These are phyloP conservation scores for Electrona antarctica DNA, from an alignment of 2,113 vertebrate genomes.

Conservation along the genomic window DNA sequence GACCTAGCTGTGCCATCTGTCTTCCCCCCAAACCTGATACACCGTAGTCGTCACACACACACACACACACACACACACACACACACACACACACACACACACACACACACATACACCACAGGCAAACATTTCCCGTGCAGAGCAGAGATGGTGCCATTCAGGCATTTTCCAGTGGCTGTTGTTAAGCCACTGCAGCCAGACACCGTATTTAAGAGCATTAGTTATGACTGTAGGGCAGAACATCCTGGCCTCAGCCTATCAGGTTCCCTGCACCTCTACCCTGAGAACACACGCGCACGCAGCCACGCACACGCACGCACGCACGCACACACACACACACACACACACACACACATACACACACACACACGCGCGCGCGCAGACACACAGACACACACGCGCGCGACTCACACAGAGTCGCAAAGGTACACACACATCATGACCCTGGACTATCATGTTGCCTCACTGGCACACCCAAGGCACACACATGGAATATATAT, in stretches of 20 bases:
- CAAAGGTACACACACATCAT: conserved; percentile 1
- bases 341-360: not conserved
- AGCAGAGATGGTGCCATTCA: conserved; percentile 28
- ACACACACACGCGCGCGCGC: not conserved
- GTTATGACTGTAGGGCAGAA: conserved; percentile 46
- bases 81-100: conserved; percentile 17
- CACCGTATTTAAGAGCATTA: conserved; percentile 54
- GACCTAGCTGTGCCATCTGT: conserved; percentile 63
- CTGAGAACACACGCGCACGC: not conserved
- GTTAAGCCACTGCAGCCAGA: conserved; percentile 38
- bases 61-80: not conserved
- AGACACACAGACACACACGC: not conserved
- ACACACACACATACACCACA: conserved; percentile 21
- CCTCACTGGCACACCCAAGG: not conserved
- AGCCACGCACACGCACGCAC: not conserved
- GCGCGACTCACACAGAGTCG: too few relatives aligned
- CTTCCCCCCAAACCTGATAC: conserved; percentile 59
- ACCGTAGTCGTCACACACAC: conserved; percentile 1
- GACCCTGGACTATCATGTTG: conserved; percentile 53
- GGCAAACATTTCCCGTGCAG: not conserved
- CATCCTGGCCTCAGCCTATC: conserved; percentile 45
- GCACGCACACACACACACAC: not conserved
- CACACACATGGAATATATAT: not conserved
- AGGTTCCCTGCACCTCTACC: not conserved
- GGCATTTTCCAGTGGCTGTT: conserved; percentile 45